A percentile compares a stretch with the other conserved stretches of the same genome.
Evolutionary conservation across 2,888 invertebrate genomes (phyloP).

Genomic region (Blera fallax): DNA sequence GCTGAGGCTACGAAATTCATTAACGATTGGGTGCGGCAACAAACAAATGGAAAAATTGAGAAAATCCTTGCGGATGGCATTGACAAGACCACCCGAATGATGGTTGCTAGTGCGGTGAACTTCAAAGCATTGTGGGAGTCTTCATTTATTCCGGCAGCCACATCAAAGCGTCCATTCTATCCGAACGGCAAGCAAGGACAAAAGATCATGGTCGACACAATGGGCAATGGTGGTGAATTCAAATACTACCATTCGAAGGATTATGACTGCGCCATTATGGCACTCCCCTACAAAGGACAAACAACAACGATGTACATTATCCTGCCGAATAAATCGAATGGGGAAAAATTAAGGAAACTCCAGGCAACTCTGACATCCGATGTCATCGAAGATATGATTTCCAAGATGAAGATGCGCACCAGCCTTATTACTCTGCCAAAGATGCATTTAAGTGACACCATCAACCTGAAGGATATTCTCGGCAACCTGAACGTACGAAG

Average conservation of each 20-base stretch:
- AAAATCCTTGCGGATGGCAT: constrained; percentile 82
- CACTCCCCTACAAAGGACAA: constrained; percentile 84
- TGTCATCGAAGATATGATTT: constrained; percentile 77
- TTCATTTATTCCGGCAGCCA: constrained; percentile 82
- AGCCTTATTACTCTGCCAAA: constrained; percentile 85
- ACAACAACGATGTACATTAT: constrained; percentile 85
- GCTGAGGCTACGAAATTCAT: constrained; percentile 80
- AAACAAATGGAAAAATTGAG: constrained; percentile 84
- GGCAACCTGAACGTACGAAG: constrained; percentile 84
- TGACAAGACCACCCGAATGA: constrained; percentile 82
- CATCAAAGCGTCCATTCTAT: constrained; percentile 75
- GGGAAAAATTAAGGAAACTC: constrained; percentile 80
- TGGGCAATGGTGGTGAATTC: constrained; percentile 84
- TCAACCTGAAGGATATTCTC: constrained; percentile 83
- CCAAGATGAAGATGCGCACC: constrained; percentile 75
- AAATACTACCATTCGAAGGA: constrained; percentile 80
- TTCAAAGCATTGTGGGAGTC: constrained; percentile 84
- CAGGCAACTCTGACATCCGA: constrained; percentile 81
- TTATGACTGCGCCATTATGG: constrained; percentile 83
- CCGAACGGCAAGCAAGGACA: constrained; percentile 49
- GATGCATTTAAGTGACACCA: constrained; percentile 85
- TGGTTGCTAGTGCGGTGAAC: constrained; percentile 85
- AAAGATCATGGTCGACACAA: constrained; percentile 82
- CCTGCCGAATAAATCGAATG: constrained; percentile 83
- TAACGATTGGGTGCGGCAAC: constrained; percentile 83